Evolutionary conservation across 1,140 invertebrate genomes (phyloP), one percentile per base, ranked within the genome.

Genomic region (Trachelipus rathkii): DNA sequence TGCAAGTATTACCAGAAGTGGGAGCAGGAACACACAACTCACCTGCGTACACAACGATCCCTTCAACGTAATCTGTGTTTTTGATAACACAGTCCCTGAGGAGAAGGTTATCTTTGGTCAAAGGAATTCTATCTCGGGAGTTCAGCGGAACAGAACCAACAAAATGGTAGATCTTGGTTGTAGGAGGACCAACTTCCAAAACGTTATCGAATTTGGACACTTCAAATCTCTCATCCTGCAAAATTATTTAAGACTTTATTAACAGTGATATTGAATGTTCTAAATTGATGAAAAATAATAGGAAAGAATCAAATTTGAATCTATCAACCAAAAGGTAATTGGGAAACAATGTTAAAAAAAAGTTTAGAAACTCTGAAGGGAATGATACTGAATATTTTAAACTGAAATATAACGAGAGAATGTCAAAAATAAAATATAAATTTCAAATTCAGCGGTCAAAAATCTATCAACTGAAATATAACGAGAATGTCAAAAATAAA

Each of bases 11-110:
- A 15, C 9, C 46, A 50, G 9, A 15, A 50, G 46, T 50, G 46
- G 9, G 46, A 9, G 46, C 46, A 45, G 4, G 44, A 15, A 44
- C 72, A 7, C 33, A 44, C 45, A 0, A 53, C 81, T 85, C 85
- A 92, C 92, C 95, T 77, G 96, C 95, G 88, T 98, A 99, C 44
- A 99, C 92, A 53, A 98, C 95, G 82, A 99, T 92, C 75, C 97
- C 97, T 85, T 99, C 96, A 53, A 98, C 90, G 85, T 91, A 98
- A 82, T 94, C 92, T 0, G 93, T 92, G 84, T 99, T 98, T 85
- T 97, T 96, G 60, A 99, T 88, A 78, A 94, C 89, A 86, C 96
- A 98, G 83, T 97, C 96, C 83, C 96, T 88, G 50, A 99, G 88
- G 76, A 99, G 86, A 78, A 99, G 88, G 88, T 98, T 97, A 82